Evolutionary conservation across 2,888 invertebrate genomes (phyloP), one percentile per base, ranked within the genome.

Genomic region (Deilephila elpenor): DNA sequence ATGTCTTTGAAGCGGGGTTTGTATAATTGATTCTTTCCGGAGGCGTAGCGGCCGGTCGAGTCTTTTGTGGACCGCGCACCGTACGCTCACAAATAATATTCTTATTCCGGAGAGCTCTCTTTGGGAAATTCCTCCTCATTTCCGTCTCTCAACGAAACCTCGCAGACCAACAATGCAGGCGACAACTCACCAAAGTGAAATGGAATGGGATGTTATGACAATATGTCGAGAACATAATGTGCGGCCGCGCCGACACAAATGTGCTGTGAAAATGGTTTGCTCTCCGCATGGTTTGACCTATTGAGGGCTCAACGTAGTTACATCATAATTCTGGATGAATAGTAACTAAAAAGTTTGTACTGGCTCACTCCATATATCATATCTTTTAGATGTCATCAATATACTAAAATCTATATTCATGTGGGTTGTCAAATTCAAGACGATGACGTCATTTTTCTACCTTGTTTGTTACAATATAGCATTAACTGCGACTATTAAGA

Each of bases 1-100:
- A 91, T 91, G 89, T 91, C 89, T 90, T 86, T 85, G 86, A 87
- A 87, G 88, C 85, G 86, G 87, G 89, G 86, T 82, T 86, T 86
- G 87, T 90, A 92, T 94, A 94, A 94, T 94, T 94, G 94, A 94
- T 94, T 94, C 91, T 93, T 93, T 94, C 94, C 94, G 94, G 94
- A 78, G 93, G 93, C 92, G 93, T 88, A 84, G 86, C 86, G 84
- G 82, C 80, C 83, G 82, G 83, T 82, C 82, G 83, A 76, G 79
- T 80, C 90, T 85, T 90, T 93, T 93, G 91, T 93, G 82, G 81
- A 79, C 75, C 84, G 44, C 78, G 71, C 77, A 76, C 77, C 78
- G 75, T 75, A 78, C 84, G 86, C 86, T 84, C 88, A 87, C 89
- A 89, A 93, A 92, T 90, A 88, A 89, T 91, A 92, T 91, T 91